A percentile compares a stretch with the other conserved stretches of the same genome.
Evolutionary conservation across 2,797 vertebrate species (phyloP).

Genomic region (Acipenser transmontanus): DNA sequence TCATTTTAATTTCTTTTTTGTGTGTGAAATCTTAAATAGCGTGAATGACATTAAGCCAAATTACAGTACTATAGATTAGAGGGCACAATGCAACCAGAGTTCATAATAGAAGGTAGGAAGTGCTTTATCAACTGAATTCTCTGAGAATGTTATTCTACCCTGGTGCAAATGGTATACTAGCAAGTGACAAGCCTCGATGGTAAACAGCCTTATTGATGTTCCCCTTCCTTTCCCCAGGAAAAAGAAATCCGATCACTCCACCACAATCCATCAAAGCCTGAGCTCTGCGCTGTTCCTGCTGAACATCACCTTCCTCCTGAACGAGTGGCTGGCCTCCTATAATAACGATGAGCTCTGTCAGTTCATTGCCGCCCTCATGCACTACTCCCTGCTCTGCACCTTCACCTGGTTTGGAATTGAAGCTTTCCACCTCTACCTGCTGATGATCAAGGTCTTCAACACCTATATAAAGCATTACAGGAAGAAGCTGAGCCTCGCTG

Average conservation of each 20-base stretch:
- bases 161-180: too few relatives aligned
- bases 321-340: background rate
- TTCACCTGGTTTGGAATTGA: slow-evolving; percentile 55
- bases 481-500: slow-evolving; percentile 44
- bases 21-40: too few relatives aligned
- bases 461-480: slow-evolving; percentile 48
- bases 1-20: too few relatives aligned
- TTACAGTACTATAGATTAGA: too few relatives aligned
- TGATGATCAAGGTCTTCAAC: slow-evolving; percentile 49
- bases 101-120: too few relatives aligned
- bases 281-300: slow-evolving; percentile 33
- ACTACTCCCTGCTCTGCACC: slow-evolving; percentile 51
- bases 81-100: too few relatives aligned
- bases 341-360: background rate
- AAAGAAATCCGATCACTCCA: slow-evolving; percentile 14
- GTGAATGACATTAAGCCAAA: too few relatives aligned
- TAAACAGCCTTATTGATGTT: background rate
- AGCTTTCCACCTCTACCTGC: slow-evolving; percentile 52
- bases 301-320: slow-evolving; percentile 38
- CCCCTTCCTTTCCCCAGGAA: slow-evolving; percentile 23
- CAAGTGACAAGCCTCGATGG: too few relatives aligned
- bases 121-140: too few relatives aligned
- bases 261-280: slow-evolving; percentile 39
- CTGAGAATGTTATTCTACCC: too few relatives aligned
- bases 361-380: slow-evolving; percentile 34